Percentiles rank a stretch among this genome's conserved stretches.
These are phyloP conservation scores for Branchipolynoe longqiensis DNA, from an alignment of 2,888 invertebrate genomes.

Conservation along the genomic window DNA sequence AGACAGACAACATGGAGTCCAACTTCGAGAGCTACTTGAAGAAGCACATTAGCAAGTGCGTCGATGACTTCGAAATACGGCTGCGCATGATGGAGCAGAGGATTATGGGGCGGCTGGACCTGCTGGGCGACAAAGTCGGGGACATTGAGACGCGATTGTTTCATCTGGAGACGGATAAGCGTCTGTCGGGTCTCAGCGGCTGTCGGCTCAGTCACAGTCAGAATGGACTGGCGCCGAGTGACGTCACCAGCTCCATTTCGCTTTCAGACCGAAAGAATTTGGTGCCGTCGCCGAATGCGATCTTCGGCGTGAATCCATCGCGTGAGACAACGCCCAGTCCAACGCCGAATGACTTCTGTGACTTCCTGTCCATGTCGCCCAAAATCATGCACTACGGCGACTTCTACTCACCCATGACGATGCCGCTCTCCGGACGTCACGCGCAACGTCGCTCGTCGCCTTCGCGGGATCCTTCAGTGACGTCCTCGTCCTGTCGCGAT, in stretches of 20 bases:
- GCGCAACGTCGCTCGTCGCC: conserved; percentile 21
- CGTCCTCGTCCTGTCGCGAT: not conserved
- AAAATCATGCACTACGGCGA: conserved; percentile 50
- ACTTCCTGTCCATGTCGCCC: conserved; percentile 32
- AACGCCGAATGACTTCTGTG: conserved; percentile 38
- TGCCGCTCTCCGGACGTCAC: not conserved
- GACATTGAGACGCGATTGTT: conserved; percentile 33
- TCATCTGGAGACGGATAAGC: conserved; percentile 23
- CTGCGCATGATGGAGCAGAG: conserved; percentile 47
- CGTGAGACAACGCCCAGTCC: conserved; percentile 49
- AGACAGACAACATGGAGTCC: conserved; percentile 19
- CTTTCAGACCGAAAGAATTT: conserved; percentile 39
- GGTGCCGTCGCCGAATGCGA: conserved; percentile 40
- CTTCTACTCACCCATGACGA: conserved; percentile 40
- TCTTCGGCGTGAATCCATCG: conserved; percentile 44
- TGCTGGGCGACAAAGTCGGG: conserved; percentile 33
- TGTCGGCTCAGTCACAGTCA: conserved; percentile 39
- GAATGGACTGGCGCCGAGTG: conserved; percentile 44
- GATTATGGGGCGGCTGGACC: conserved; percentile 38
- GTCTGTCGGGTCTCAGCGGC: too few relatives aligned
- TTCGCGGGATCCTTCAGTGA: conserved; percentile 11
- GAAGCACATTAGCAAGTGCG: conserved; percentile 39
- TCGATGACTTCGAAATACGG: conserved; percentile 35
- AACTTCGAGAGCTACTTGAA: conserved; percentile 48
- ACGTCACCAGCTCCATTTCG: conserved; percentile 48